Percentiles rank a stretch among this genome's conserved stretches.
Conservation (phyloP, 2,888 invertebrate species). For the Cistogaster globosa region DNA sequence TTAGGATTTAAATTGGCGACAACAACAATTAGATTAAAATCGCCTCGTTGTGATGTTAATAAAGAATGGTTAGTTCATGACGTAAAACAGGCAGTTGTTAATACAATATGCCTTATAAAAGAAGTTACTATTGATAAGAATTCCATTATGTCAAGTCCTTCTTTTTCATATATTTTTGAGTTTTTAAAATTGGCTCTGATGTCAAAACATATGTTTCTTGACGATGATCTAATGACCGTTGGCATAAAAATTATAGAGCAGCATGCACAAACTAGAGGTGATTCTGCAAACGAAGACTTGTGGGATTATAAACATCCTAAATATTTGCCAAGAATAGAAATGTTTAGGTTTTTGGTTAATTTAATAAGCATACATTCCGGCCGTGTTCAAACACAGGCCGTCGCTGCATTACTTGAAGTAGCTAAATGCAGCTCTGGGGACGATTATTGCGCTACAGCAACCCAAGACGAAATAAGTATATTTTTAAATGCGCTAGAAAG, state of each 20-base stretch:
- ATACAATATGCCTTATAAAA: conserved; percentile 85
- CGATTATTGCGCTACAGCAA: conserved; percentile 86
- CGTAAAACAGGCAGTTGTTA: conserved; percentile 86
- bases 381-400: conserved; percentile 90
- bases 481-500: conserved; percentile 91
- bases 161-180: conserved; percentile 92
- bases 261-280: conserved; percentile 87
- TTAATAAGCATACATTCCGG: conserved; percentile 89
- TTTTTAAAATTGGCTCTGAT: conserved; percentile 87
- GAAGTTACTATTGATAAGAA: conserved; percentile 83
- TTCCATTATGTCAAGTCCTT: conserved; percentile 85
- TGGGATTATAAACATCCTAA: conserved; percentile 88
- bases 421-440: conserved; percentile 89
- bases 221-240: conserved; percentile 85
- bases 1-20: conserved; percentile 87
- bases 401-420: conserved; percentile 91
- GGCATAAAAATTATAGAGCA: conserved; percentile 87
- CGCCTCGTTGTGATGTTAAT: conserved; percentile 92
- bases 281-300: conserved; percentile 79
- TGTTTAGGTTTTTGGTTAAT: conserved; percentile 91
- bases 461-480: conserved; percentile 89
- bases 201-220: conserved; percentile 83
- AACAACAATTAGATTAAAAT: conserved; percentile 88
- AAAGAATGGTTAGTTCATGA: conserved; percentile 90
- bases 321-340: conserved; percentile 91